phyloP scores from a whole-genome alignment of 2,797 vertebrate genomes.

The Amphiprion clarkii region DNA sequence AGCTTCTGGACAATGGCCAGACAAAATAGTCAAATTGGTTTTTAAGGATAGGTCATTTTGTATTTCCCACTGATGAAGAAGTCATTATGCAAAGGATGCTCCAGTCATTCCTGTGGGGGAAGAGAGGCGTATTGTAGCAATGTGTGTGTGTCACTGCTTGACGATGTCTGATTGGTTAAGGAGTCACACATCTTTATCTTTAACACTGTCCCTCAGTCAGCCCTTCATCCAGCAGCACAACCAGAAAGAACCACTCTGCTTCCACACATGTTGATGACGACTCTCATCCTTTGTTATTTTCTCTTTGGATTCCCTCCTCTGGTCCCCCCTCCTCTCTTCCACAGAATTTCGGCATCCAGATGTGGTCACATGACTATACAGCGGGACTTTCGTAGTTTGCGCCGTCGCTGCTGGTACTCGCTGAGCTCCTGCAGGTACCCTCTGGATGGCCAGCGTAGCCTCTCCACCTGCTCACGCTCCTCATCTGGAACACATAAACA shows the following conservation, averaged over 20 bases:
- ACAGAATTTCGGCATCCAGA: constrained; percentile 47
- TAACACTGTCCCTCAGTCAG: constrained; percentile 16
- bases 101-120: constrained; percentile 44
- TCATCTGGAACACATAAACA: constrained; percentile 85
- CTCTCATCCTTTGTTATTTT: constrained; percentile 19
- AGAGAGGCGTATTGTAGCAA: constrained; percentile 24
- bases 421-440: constrained; percentile 96
- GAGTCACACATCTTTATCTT: constrained; percentile 13
- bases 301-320: constrained; percentile 8
- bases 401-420: constrained; percentile 93
- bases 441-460: constrained; percentile 94
- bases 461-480: constrained; percentile 94
- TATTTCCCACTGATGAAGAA: constrained; percentile 47
- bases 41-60: constrained; percentile 52
- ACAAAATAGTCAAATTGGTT: constrained; percentile 46
- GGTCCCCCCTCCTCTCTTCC: constrained; percentile 15
- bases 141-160: constrained; percentile 6
- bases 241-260: background rate
- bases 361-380: constrained; percentile 92
- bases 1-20: constrained; percentile 40
- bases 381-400: constrained; percentile 93
- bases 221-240: constrained; percentile 37
- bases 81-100: constrained; percentile 43
- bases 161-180: constrained; percentile 16
- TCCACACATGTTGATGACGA: constrained; percentile 7